Evolutionary conservation across 1,140 invertebrate species (phyloP).

Genomic region (Microvelia longipes): DNA sequence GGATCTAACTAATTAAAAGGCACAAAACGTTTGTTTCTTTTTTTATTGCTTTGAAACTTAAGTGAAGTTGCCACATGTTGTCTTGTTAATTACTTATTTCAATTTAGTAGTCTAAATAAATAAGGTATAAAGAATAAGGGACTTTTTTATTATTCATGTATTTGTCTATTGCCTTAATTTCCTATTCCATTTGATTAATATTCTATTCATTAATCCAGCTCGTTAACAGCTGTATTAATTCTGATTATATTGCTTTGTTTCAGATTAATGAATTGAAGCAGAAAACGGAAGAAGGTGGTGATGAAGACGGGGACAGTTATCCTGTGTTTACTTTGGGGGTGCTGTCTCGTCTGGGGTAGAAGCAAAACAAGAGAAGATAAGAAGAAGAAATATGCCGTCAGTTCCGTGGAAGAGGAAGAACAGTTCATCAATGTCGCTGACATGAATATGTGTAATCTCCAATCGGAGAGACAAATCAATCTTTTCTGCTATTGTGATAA

Average conservation of each 20-base stretch:
- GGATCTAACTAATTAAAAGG: too few species aligned
- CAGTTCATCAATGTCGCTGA: slow-evolving; percentile 1
- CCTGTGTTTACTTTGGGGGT: slow-evolving; percentile 16
- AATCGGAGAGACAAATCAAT: slow-evolving; percentile 24
- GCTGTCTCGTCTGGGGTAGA: slow-evolving; percentile 20
- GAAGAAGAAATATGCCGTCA: slow-evolving; percentile 22
- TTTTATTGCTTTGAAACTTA: too few species aligned
- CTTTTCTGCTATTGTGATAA: slow-evolving; percentile 34
- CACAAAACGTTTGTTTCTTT: too few species aligned
- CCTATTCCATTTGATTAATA: too few species aligned
- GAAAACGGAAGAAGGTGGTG: not conserved
- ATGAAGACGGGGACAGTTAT: slow-evolving; percentile 20
- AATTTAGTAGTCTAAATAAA: too few species aligned
- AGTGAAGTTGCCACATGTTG: too few species aligned
- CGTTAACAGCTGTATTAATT: too few species aligned
- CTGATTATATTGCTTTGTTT: not conserved
- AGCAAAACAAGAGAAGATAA: slow-evolving; percentile 16
- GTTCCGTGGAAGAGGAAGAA: slow-evolving; percentile 20
- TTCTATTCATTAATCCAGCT: too few species aligned
- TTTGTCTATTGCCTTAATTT: too few species aligned
- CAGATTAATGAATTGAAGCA: not conserved
- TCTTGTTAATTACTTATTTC: too few species aligned
- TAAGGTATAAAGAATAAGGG: too few species aligned
- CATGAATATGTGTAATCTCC: slow-evolving; percentile 33
- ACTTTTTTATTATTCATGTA: too few species aligned